Evolutionary conservation across 2,113 vertebrate genomes (phyloP), one percentile per base, ranked within the genome.

Genomic region (Platichthys stellatus): DNA sequence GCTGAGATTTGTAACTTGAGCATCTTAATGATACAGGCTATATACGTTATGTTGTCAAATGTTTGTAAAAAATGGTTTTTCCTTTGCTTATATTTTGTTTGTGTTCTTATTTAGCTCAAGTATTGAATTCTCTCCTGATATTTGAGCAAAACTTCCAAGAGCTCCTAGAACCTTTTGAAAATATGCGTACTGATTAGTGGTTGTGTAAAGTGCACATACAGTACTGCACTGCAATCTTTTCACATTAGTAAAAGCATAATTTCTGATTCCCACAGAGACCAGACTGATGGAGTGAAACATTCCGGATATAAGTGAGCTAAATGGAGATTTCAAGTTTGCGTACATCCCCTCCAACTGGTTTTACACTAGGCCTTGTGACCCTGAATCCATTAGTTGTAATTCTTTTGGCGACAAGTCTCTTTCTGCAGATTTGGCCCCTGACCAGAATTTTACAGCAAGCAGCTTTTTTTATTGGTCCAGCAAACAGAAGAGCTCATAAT

Each of bases 381-480:
- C 62, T 38, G 66, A 49, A 26, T 28, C 49, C 49, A 68, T 66
- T 74, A 80, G 56, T 17, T 21, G 21, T 40, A 45, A 72, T 72
- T 76, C 26, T 60, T 76, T 45, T 75, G 67, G 49, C 49, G 24
- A 76, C 58, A 45, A 69, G 68, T 63, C 43, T 64, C 69, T 69
- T 68, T 61, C 72, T 59, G 35, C 69, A 71, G 40, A 80, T 80
- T 11, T 80, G 70, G 69, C 73, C 35, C 63, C 66, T 62, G 63
- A 87, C 38, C 78, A 53, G 47, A 40, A 62, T 84, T 83, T 58
- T 64, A 69, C 31, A 35, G 21, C 31, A 21, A 67, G 60, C 61
- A 31, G 74, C 24, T 78, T 78, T 77, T 76, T 78, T 82, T 66
- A 24, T 75, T 24, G 40, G 28, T 45, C 28, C 57, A 14, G 31